Conservation (phyloP, 2,113 vertebrate genomes). For the Motacilla alba region DNA sequence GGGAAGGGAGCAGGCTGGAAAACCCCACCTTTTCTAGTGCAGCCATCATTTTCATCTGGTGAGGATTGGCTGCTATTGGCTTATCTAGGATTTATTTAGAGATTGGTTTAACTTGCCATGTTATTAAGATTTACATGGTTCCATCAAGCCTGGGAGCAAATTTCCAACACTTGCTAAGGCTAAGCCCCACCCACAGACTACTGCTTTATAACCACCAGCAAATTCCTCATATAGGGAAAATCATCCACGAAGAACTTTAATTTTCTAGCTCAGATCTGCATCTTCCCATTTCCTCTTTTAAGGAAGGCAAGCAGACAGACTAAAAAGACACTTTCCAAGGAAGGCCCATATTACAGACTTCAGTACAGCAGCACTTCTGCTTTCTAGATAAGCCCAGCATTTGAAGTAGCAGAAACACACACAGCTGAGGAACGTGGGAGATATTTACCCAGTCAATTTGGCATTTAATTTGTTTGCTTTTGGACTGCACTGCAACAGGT, state of each 20-base stretch:
- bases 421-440: neutral
- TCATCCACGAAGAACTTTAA: neutral
- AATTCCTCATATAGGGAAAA: neutral
- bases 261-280: neutral
- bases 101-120: conserved; percentile 25
- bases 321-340: neutral
- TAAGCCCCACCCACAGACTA: neutral
- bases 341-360: neutral
- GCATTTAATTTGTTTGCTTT: neutral
- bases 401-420: neutral
- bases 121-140: conserved; percentile 36
- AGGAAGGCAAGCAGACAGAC: neutral
- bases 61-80: neutral
- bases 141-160: conserved; percentile 4
- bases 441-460: neutral
- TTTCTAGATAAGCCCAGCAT: neutral
- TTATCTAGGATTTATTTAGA: neutral
- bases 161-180: neutral
- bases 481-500: neutral
- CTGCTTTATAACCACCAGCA: neutral
- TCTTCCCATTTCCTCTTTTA: neutral
- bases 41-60: neutral
- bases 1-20: neutral
- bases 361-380: neutral
- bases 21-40: neutral